Evolutionary conservation across 2,113 vertebrate genomes (phyloP).

Genomic region (Mobula birostris): DNA sequence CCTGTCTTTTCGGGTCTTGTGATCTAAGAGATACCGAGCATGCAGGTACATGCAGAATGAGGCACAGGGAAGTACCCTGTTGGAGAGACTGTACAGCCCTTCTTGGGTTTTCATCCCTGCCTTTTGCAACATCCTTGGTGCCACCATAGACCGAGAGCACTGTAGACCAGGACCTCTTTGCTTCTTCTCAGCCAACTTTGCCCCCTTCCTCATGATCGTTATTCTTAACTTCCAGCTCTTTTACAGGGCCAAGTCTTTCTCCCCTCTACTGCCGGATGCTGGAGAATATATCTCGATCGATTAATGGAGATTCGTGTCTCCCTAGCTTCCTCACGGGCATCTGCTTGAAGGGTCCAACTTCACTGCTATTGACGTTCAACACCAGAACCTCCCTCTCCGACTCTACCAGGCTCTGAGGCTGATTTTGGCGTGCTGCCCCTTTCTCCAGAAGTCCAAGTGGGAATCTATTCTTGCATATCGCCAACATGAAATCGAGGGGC

Average conservation of each 20-base stretch:
- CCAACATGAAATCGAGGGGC: slow-evolving; percentile 55
- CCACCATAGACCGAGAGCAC: neutral
- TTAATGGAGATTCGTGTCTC: slow-evolving; percentile 69
- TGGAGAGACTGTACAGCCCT: neutral
- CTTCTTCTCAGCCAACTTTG: slow-evolving; percentile 41
- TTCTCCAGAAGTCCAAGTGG: slow-evolving; percentile 71
- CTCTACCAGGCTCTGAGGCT: slow-evolving; percentile 76
- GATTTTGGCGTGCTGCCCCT: slow-evolving; percentile 72
- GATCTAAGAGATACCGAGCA: no score
- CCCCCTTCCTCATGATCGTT: slow-evolving; percentile 43
- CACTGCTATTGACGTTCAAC: slow-evolving; percentile 45
- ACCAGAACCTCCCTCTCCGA: slow-evolving; percentile 74
- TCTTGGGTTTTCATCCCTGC: neutral
- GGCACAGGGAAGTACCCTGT: no score
- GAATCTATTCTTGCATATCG: slow-evolving; percentile 68
- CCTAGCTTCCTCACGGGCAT: slow-evolving; percentile 58
- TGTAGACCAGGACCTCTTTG: slow-evolving; percentile 38
- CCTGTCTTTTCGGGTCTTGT: no score
- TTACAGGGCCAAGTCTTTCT: slow-evolving; percentile 35
- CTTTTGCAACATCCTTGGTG: neutral
- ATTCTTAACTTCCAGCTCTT: neutral
- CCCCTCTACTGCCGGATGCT: slow-evolving; percentile 44
- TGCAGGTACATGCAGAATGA: no score
- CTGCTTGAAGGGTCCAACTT: slow-evolving; percentile 52
- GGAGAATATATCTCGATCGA: slow-evolving; percentile 53